Conservation (phyloP, 2,113 vertebrate species). For the Chaetops frenatus region DNA sequence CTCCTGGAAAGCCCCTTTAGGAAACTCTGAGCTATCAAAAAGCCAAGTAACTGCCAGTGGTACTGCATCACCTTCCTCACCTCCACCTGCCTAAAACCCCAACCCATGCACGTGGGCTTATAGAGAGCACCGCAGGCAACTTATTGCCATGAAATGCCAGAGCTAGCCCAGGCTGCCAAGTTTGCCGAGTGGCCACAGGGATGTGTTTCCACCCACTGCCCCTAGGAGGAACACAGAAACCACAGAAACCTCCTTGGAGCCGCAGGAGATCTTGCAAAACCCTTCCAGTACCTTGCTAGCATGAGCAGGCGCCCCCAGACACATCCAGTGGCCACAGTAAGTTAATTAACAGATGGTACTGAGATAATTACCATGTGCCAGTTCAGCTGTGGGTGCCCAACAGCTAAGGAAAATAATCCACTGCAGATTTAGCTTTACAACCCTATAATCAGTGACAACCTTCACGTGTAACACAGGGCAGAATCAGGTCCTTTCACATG, state of each 20-base stretch:
- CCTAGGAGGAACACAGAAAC: slow-evolving; percentile 73
- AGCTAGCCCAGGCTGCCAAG: not conserved
- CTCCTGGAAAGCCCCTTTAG: slow-evolving; percentile 15
- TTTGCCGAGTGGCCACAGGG: not conserved
- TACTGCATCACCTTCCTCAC: not conserved
- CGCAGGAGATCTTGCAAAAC: not conserved
- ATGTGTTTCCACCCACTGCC: slow-evolving; percentile 58
- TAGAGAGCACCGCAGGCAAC: not conserved
- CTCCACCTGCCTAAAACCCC: not conserved
- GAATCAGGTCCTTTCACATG: not conserved
- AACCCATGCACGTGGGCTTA: not conserved
- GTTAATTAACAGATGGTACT: not conserved
- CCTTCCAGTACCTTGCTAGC: not conserved
- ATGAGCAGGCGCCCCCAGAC: not conserved
- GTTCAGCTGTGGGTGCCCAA: not conserved
- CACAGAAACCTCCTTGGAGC: slow-evolving; percentile 25
- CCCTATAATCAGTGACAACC: not conserved
- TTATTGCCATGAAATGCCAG: not conserved
- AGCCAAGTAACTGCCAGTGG: not conserved
- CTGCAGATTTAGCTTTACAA: not conserved
- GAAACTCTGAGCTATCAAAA: slow-evolving; percentile 16
- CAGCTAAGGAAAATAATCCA: not conserved
- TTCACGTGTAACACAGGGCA: not conserved
- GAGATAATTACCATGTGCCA: not conserved
- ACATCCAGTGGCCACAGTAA: not conserved